A percentile compares a stretch with the other conserved stretches of the same genome.
Conservation (phyloP, 2,113 vertebrate species). For the Heliornis fulica region DNA sequence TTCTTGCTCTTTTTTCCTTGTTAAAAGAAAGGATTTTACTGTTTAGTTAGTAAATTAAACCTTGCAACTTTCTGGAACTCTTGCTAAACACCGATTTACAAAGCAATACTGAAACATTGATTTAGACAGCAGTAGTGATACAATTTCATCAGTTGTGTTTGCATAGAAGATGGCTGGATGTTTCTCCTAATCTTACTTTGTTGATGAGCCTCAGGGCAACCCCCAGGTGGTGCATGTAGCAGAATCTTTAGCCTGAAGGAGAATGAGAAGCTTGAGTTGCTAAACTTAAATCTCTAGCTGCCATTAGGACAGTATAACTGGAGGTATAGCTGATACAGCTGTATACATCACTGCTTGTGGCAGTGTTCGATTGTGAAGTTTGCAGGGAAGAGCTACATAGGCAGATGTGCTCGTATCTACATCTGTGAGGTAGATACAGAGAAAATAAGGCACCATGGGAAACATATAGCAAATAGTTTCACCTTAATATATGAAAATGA, state of each 20-base stretch:
- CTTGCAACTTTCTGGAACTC: background rate
- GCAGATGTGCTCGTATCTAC: background rate
- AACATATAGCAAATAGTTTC: background rate
- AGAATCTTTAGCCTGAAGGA: background rate
- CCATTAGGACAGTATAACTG: background rate
- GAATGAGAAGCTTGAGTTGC: background rate
- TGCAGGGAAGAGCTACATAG: background rate
- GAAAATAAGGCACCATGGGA: background rate
- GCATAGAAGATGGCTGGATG: background rate
- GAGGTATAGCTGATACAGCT: background rate
- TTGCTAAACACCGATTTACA: background rate
- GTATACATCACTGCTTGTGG: background rate
- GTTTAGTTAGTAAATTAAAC: background rate
- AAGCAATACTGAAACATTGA: background rate
- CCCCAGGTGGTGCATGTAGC: accelerated
- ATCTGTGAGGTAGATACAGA: background rate
- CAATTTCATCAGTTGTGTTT: background rate
- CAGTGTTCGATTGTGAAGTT: background rate
- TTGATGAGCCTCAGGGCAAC: background rate
- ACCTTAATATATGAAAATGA: background rate
- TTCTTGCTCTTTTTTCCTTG: background rate
- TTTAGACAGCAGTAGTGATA: background rate
- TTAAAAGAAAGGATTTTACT: background rate
- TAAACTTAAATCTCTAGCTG: background rate
- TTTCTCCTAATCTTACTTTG: background rate